phyloP scores from a whole-genome alignment of 2,888 invertebrate genomes.

The Acanthococcus lagerstroemiae region DNA sequence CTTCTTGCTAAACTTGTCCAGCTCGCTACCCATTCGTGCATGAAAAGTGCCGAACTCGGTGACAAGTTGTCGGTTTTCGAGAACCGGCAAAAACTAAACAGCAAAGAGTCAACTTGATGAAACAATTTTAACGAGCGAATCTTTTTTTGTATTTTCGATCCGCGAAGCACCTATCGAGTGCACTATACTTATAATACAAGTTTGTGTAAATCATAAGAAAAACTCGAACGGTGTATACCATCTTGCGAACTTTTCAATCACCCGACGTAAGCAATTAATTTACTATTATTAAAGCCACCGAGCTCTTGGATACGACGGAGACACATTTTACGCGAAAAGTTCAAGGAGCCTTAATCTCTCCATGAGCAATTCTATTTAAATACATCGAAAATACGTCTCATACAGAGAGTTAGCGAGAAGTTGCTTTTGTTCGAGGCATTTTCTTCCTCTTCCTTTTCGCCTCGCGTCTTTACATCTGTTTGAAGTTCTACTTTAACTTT shows the following conservation, averaged over 20 bases:
- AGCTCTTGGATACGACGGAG: background rate
- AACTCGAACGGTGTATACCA: background rate
- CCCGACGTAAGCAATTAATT: conserved; percentile 25
- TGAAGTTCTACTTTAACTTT: conserved; percentile 25
- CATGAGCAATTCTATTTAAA: conserved; percentile 23
- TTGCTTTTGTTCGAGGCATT: conserved; percentile 26
- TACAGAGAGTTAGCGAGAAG: conserved; percentile 14
- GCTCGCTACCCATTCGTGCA: no score
- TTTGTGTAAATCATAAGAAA: no score
- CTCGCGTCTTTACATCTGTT: conserved; percentile 20
- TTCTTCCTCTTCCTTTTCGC: conserved; percentile 1
- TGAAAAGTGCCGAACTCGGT: no score
- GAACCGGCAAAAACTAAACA: no score
- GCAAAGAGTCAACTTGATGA: no score
- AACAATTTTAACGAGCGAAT: no score
- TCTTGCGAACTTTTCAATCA: conserved; percentile 9
- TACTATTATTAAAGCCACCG: conserved; percentile 20
- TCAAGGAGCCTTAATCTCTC: conserved; percentile 14
- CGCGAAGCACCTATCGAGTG: no score
- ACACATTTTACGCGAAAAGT: conserved; percentile 20
- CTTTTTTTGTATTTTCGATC: no score
- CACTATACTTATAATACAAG: no score
- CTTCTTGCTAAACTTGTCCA: no score
- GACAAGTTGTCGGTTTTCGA: no score
- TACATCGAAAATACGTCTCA: conserved; percentile 26